These are phyloP conservation scores for Eledona agricola DNA, from an alignment of 2,888 invertebrate species.

Conservation along the genomic window DNA sequence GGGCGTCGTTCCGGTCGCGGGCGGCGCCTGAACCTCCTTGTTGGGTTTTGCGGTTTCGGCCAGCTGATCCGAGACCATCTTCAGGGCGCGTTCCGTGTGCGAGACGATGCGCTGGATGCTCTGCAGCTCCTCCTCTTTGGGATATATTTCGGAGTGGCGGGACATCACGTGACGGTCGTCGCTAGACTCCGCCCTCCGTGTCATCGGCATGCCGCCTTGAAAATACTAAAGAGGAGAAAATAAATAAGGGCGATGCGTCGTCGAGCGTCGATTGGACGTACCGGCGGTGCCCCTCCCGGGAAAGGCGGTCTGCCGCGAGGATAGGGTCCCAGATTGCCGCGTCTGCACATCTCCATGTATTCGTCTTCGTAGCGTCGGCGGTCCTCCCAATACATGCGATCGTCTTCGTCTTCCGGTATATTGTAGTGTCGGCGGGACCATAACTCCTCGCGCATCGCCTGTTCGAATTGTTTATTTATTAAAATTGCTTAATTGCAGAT, in stretches of 20 bases:
- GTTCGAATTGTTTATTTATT: slow-evolving; percentile 6
- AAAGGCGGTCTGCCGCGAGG: slow-evolving; percentile 60
- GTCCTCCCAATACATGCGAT: slow-evolving; percentile 89
- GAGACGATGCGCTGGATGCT: slow-evolving; percentile 92
- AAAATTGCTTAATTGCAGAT: too few relatives aligned
- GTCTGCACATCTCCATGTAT: slow-evolving; percentile 76
- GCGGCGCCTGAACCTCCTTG: slow-evolving; percentile 41
- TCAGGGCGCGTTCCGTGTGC: slow-evolving; percentile 92
- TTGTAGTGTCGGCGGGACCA: slow-evolving; percentile 73
- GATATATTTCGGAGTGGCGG: slow-evolving; percentile 93
- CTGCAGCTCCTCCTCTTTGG: slow-evolving; percentile 87
- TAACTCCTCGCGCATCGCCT: slow-evolving; percentile 72
- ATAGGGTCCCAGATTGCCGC: slow-evolving; percentile 69
- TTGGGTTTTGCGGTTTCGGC: slow-evolving; percentile 68
- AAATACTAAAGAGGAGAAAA: slow-evolving; percentile 62
- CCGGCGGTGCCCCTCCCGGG: slow-evolving; percentile 62
- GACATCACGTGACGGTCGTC: slow-evolving; percentile 96
- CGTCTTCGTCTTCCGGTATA: slow-evolving; percentile 78
- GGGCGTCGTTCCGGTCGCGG: slow-evolving; percentile 39
- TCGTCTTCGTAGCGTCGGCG: slow-evolving; percentile 78
- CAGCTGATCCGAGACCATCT: slow-evolving; percentile 90
- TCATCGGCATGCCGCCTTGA: slow-evolving; percentile 66
- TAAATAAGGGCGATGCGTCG: not conserved
- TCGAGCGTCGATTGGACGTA: slow-evolving; percentile 41
- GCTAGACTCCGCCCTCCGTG: slow-evolving; percentile 87